These are phyloP conservation scores for Melanotaenia pygmaea DNA, from an alignment of 2,797 vertebrate species.

Conservation along the genomic window DNA sequence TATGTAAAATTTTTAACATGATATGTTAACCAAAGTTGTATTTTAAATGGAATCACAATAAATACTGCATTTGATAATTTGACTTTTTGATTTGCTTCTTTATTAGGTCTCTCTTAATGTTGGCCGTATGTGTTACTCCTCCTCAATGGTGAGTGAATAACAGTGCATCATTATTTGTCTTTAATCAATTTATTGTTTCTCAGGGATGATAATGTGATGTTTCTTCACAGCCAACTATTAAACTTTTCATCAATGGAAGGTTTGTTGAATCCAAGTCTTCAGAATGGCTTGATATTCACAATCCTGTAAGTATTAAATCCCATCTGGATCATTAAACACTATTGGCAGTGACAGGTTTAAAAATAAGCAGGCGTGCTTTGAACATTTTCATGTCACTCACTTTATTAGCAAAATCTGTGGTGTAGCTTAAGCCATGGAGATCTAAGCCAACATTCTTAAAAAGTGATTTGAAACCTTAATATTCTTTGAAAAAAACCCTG, in stretches of 20 bases:
- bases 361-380: not conserved
- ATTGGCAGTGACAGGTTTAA: not conserved
- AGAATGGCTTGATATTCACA: constrained; percentile 95
- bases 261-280: constrained; percentile 94
- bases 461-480: not conserved
- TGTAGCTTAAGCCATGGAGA: not conserved
- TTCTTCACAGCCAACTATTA: constrained; percentile 88
- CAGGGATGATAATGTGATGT: constrained; percentile 3
- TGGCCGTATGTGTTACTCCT: constrained; percentile 78
- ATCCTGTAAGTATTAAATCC: constrained; percentile 87
- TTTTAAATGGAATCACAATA: not conserved
- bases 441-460: not conserved
- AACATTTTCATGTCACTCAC: not conserved
- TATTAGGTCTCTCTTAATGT: constrained; percentile 78
- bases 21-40: not conserved
- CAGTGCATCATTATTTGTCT: not conserved
- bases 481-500: not conserved
- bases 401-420: not conserved
- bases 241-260: constrained; percentile 96
- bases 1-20: not conserved
- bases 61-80: constrained; percentile 10
- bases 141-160: constrained; percentile 84
- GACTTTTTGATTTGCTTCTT: constrained; percentile 17
- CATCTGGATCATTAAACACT: not conserved
- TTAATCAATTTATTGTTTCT: not conserved